Evolutionary conservation across 2,113 vertebrate species (phyloP).

Genomic region (Delphinus delphis): DNA sequence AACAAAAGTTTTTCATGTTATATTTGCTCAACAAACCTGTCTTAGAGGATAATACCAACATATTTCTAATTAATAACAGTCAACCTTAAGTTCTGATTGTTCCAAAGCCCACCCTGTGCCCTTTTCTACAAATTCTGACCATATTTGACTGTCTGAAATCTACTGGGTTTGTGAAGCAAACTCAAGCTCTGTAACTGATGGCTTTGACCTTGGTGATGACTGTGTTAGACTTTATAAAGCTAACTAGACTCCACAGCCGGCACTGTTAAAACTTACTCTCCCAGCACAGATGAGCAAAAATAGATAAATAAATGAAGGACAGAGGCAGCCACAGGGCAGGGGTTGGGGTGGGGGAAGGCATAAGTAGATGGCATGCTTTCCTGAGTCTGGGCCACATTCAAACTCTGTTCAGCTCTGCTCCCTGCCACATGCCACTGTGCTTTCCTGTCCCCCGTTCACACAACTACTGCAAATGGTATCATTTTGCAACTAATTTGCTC

Average conservation of each 20-base stretch:
- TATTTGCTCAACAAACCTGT: neutral
- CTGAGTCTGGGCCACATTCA: conserved; percentile 82
- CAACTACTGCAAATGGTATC: conserved; percentile 88
- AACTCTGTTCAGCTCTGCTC: conserved; percentile 72
- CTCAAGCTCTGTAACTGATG: conserved; percentile 35
- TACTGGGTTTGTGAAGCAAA: conserved; percentile 59
- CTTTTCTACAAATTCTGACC: neutral
- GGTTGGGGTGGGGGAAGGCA: neutral
- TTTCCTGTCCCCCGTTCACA: conserved; percentile 81
- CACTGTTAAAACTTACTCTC: conserved; percentile 63
- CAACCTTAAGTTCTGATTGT: neutral
- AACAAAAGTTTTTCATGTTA: neutral
- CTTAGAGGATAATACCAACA: neutral
- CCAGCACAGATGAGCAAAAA: conserved; percentile 56
- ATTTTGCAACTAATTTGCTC: conserved; percentile 91
- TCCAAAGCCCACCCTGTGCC: neutral
- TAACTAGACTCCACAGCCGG: conserved; percentile 48
- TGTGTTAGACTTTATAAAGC: conserved; percentile 68
- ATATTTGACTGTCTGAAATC: conserved; percentile 47
- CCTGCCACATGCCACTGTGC: conserved; percentile 88
- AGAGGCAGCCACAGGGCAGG: neutral
- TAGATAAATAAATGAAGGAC: conserved; percentile 61
- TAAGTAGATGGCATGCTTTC: conserved; percentile 74
- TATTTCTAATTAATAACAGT: neutral
- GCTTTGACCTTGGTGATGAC: conserved; percentile 79